These are phyloP conservation scores for Falco naumanni DNA, from an alignment of 2,797 vertebrate species.

Conservation along the genomic window DNA sequence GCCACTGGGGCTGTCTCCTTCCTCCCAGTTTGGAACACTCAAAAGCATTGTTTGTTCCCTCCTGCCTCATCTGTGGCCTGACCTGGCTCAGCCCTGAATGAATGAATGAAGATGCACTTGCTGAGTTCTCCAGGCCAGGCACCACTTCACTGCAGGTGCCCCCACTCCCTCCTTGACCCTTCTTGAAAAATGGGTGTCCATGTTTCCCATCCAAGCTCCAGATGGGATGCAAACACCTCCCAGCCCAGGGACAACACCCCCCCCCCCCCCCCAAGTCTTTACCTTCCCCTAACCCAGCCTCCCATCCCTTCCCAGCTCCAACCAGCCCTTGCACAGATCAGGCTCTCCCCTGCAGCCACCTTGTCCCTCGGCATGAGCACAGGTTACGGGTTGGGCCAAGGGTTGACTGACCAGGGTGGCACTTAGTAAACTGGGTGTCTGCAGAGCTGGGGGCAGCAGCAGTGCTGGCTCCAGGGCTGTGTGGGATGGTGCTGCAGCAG, in stretches of 20 bases:
- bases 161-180: not conserved
- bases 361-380: fast-evolving
- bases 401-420: fast-evolving
- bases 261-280: not conserved
- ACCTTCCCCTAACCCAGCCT: not conserved
- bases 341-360: too few species aligned
- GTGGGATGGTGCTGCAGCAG: not conserved
- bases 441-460: not conserved
- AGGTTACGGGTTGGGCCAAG: not conserved
- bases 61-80: not conserved
- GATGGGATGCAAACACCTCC: not conserved
- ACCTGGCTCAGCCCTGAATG: not conserved
- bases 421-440: not conserved
- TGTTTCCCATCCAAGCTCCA: not conserved
- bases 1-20: not conserved
- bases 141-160: not conserved
- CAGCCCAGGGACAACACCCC: not conserved
- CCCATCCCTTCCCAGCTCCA: not conserved
- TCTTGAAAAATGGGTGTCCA: fast-evolving
- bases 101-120: not conserved
- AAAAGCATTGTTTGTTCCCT: not conserved
- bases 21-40: not conserved
- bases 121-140: not conserved
- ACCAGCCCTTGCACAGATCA: not conserved
- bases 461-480: not conserved